phyloP scores from a whole-genome alignment of 2,888 invertebrate genomes.

The Gasteruption jaculator region DNA sequence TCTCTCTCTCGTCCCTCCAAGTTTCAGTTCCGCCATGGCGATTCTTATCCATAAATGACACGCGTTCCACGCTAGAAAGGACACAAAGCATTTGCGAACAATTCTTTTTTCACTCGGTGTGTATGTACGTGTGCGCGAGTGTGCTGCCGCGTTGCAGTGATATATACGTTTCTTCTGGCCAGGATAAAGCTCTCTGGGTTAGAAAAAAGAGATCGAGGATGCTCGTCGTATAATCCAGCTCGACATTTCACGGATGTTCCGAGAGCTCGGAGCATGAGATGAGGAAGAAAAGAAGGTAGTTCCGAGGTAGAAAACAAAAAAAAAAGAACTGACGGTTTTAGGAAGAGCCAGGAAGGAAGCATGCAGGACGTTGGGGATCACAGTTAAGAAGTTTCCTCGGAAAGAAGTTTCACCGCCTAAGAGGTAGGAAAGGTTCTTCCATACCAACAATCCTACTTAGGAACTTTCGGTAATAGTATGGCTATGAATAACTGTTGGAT shows the following conservation, averaged over 20 bases:
- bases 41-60: background rate
- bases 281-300: background rate
- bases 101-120: no score
- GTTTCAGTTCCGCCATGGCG: background rate
- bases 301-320: conserved; percentile 5
- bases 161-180: no score
- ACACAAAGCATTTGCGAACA: no score
- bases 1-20: background rate
- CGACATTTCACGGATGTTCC: no score
- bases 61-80: no score
- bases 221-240: no score
- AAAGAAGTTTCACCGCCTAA: conserved; percentile 23
- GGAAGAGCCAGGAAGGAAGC: no score
- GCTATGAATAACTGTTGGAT: conserved; percentile 41
- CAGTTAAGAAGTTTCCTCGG: conserved; percentile 23
- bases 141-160: no score
- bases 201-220: no score
- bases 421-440: no score
- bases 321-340: background rate
- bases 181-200: no score
- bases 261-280: background rate
- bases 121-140: no score
- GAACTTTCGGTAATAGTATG: conserved; percentile 35
- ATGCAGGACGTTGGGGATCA: conserved; percentile 7
- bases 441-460: conserved; percentile 38